These are phyloP conservation scores for Nipponia nippon DNA, from an alignment of 2,113 vertebrate species.

Conservation along the genomic window DNA sequence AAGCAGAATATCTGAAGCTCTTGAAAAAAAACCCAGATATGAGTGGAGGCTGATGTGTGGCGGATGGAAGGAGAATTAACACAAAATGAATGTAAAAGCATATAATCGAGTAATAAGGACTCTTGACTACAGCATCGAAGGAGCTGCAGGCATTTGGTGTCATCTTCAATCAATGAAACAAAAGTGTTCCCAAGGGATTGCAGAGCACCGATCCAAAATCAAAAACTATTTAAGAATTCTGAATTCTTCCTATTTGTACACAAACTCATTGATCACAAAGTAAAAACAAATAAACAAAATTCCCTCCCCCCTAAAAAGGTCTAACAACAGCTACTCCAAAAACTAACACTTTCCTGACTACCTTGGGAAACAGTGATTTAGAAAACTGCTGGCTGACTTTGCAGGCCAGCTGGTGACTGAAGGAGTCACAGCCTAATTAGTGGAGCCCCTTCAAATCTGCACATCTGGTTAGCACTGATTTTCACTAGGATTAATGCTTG, in stretches of 20 bases:
- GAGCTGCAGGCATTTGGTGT: neutral
- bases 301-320: neutral
- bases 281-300: neutral
- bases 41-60: neutral
- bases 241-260: neutral
- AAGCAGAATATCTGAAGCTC: neutral
- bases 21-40: neutral
- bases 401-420: neutral
- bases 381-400: neutral
- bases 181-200: neutral
- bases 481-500: neutral
- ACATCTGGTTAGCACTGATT: neutral
- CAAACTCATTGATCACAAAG: neutral
- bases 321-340: neutral
- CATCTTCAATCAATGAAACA: neutral
- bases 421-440: neutral
- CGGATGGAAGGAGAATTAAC: neutral
- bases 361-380: neutral
- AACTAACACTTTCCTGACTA: neutral
- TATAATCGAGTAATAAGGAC: neutral
- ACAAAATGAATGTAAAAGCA: neutral
- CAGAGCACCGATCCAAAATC: neutral
- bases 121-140: neutral
- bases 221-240: neutral
- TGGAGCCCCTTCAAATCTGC: neutral